Percentiles rank a stretch among this genome's conserved stretches.
These are phyloP conservation scores for Elephantulus edwardii DNA, from an alignment of 2,113 vertebrate species.

Conservation along the genomic window DNA sequence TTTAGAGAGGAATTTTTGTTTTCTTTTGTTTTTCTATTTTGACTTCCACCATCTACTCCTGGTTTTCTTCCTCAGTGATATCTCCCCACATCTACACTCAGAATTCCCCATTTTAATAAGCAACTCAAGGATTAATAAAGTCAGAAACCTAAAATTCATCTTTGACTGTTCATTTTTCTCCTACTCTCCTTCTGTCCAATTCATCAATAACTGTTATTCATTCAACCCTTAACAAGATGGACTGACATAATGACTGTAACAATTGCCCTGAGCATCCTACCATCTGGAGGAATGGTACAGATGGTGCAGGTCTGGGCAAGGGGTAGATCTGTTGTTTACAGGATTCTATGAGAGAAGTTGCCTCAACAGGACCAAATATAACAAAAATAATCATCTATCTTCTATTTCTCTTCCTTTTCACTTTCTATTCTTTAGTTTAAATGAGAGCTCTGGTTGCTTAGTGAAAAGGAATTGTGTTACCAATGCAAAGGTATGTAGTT, in stretches of 20 bases:
- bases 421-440: neutral
- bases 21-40: neutral
- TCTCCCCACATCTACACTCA: neutral
- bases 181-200: neutral
- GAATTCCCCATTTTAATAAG: neutral
- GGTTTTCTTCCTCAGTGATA: neutral
- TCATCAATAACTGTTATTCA: neutral
- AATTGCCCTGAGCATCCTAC: too few species aligned
- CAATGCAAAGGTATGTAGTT: too few species aligned
- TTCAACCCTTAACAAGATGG: neutral
- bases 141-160: neutral
- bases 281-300: too few species aligned
- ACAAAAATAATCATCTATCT: neutral
- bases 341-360: too few species aligned
- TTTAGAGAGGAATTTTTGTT: neutral
- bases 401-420: neutral
- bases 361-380: too few species aligned
- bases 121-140: neutral
- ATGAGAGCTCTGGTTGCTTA: too few species aligned
- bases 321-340: too few species aligned
- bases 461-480: too few species aligned
- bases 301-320: too few species aligned
- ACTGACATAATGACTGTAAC: too few species aligned
- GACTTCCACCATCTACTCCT: neutral
- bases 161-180: conserved; percentile 7